A percentile compares a stretch with the other conserved stretches of the same genome.
These are phyloP conservation scores for Martes martes DNA, from an alignment of 2,113 vertebrate species.

Conservation along the genomic window DNA sequence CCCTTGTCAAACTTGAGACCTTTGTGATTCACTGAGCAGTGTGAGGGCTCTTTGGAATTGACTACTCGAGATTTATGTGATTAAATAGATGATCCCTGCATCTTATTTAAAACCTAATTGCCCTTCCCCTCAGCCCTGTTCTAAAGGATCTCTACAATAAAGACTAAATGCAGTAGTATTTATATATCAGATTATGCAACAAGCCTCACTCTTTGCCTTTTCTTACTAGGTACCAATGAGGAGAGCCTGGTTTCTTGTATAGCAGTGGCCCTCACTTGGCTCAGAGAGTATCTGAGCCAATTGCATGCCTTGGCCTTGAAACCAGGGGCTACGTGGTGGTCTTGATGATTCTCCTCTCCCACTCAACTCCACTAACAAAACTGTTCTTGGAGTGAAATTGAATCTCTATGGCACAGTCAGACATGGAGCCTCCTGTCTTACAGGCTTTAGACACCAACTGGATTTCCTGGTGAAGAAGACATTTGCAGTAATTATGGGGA, in stretches of 20 bases:
- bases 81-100: slow-evolving; percentile 24
- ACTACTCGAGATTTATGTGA: slow-evolving; percentile 53
- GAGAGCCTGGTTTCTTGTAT: slow-evolving; percentile 42
- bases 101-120: slow-evolving; percentile 59
- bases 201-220: neutral
- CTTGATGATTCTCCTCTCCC: neutral
- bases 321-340: neutral
- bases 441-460: neutral
- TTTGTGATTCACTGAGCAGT: neutral
- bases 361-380: neutral
- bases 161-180: neutral
- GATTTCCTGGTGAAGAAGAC: neutral
- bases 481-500: neutral
- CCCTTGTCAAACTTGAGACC: neutral
- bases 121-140: neutral
- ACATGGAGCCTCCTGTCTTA: neutral
- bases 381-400: neutral
- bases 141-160: neutral
- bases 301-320: slow-evolving; percentile 27
- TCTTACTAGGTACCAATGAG: neutral
- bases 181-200: neutral
- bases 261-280: neutral
- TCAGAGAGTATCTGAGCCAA: neutral
- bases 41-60: slow-evolving; percentile 12
- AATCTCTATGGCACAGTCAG: neutral